A percentile compares a stretch with the other conserved stretches of the same genome.
These are phyloP conservation scores for Psilopsiagon aurifrons DNA, from an alignment of 2,113 vertebrate genomes.

Conservation along the genomic window DNA sequence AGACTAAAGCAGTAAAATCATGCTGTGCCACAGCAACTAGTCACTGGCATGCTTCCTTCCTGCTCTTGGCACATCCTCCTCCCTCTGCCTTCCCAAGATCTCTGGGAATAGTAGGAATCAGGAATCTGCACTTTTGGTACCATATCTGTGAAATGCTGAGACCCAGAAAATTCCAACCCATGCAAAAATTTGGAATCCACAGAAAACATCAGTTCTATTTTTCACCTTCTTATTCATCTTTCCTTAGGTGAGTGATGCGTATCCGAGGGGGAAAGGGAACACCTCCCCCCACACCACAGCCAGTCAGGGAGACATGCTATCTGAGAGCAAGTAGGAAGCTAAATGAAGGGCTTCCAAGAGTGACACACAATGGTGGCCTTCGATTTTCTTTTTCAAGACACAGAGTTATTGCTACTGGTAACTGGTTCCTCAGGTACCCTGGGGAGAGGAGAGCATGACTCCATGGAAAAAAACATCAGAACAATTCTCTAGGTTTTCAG, in stretches of 20 bases:
- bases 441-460: not conserved
- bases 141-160: not conserved
- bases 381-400: not conserved
- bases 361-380: not conserved
- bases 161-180: not conserved
- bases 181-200: not conserved
- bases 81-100: not conserved
- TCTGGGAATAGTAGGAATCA: not conserved
- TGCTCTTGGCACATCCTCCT: not conserved
- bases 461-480: not conserved
- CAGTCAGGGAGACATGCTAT: accelerated
- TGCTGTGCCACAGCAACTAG: not conserved
- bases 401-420: not conserved
- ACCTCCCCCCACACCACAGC: not conserved
- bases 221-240: not conserved
- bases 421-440: not conserved
- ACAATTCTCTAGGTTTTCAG: not conserved
- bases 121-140: not conserved
- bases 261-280: not conserved
- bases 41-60: not conserved
- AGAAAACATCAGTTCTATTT: not conserved
- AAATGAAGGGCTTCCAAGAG: not conserved
- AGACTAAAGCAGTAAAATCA: not conserved
- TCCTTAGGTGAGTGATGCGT: not conserved
- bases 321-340: not conserved